phyloP scores from a whole-genome alignment of 2,888 invertebrate species.

The Dorcus parallelipipedus region DNA sequence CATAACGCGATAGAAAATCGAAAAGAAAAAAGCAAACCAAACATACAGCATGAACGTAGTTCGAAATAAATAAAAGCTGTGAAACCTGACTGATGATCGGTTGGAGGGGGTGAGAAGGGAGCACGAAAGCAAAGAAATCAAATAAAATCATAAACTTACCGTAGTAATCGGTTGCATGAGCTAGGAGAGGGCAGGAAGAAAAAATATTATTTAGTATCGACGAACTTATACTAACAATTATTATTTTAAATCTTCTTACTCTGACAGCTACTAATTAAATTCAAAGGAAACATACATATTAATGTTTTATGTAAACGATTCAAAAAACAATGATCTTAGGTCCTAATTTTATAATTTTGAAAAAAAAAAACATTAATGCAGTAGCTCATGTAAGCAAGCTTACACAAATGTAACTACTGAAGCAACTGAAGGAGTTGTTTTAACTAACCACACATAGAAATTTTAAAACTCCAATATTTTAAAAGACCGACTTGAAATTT shows the following conservation, averaged over 20 bases:
- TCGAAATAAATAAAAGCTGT: conserved; percentile 14
- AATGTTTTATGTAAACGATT: not conserved
- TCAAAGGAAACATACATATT: conserved; percentile 21
- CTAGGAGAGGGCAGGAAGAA: conserved; percentile 56
- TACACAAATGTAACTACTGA: no score
- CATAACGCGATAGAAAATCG: not conserved
- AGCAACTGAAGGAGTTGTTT: no score
- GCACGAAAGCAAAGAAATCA: conserved; percentile 42
- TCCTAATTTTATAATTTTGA: no score
- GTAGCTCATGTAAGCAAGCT: no score
- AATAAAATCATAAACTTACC: conserved; percentile 88
- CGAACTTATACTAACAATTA: conserved; percentile 6
- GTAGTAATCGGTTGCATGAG: conserved; percentile 98
- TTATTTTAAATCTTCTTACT: not conserved
- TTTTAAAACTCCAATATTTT: no score
- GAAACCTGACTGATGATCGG: not conserved
- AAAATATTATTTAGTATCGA: conserved; percentile 25
- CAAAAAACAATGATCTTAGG: no score
- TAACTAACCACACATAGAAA: no score
- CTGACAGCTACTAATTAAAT: not conserved
- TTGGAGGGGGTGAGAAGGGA: conserved; percentile 25
- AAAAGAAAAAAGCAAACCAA: not conserved
- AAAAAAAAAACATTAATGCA: no score
- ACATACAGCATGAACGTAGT: not conserved
- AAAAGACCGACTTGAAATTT: no score